Percentiles rank a stretch among this genome's conserved stretches.
Evolutionary conservation across 2,797 vertebrate species (phyloP).

Genomic region (Coregonus suidteri): DNA sequence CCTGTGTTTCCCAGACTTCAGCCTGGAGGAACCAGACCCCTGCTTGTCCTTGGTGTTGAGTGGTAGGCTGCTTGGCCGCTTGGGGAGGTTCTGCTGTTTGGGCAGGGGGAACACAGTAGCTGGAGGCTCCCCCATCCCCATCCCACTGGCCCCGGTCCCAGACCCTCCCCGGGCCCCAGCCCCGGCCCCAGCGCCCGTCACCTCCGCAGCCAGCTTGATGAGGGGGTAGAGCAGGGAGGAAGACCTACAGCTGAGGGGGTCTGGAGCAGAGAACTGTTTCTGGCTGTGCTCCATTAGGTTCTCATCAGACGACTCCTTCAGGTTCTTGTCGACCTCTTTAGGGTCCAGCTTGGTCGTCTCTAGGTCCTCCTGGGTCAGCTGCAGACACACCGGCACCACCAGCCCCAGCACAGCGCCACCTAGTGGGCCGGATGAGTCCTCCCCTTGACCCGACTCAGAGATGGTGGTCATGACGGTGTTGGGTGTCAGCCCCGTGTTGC

Average conservation of each 20-base stretch:
- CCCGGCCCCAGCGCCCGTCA: conserved; percentile 72
- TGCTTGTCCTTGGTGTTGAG: conserved; percentile 90
- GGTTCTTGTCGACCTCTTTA: conserved; percentile 97
- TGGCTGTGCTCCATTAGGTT: conserved; percentile 98
- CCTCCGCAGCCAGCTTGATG: conserved; percentile 91
- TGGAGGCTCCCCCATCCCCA: conserved; percentile 81
- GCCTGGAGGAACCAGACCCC: conserved; percentile 82
- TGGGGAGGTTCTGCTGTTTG: conserved; percentile 98
- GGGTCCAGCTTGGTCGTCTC: conserved; percentile 97
- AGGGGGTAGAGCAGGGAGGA: conserved; percentile 93
- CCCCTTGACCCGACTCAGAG: conserved; percentile 83
- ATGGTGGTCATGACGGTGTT: conserved; percentile 84
- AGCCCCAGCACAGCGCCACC: conserved; percentile 45
- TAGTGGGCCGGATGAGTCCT: conserved; percentile 53
- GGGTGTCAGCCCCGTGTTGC: conserved; percentile 43
- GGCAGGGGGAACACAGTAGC: conserved; percentile 88
- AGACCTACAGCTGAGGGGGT: conserved; percentile 87
- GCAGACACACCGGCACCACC: conserved; percentile 80
- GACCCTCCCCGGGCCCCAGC: too few relatives aligned
- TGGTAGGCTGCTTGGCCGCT: conserved; percentile 93
- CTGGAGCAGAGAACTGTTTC: conserved; percentile 95
- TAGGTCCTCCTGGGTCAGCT: conserved; percentile 95
- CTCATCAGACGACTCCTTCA: conserved; percentile 98
- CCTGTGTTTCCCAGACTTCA: conserved; percentile 97
- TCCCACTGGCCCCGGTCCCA: conserved; percentile 15